phyloP scores from a whole-genome alignment of 2,113 vertebrate genomes.

The Neogobius melanostomus region DNA sequence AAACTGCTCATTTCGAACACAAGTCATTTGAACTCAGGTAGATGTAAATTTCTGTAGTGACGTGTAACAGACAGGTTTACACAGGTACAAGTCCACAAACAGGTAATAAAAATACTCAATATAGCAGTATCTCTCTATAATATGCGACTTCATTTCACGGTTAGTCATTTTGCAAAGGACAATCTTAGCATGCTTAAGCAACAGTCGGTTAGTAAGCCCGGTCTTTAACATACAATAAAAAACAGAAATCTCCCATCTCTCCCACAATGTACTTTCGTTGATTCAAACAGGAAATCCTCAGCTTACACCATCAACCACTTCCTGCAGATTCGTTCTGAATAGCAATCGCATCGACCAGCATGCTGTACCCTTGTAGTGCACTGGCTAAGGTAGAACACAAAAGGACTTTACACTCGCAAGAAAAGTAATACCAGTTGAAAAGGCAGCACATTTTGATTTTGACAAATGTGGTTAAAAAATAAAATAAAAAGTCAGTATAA shows the following conservation, averaged over 20 bases:
- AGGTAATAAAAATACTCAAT: background rate
- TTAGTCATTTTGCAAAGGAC: slow-evolving; percentile 2
- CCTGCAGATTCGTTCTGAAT: slow-evolving; percentile 15
- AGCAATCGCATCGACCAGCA: background rate
- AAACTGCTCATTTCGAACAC: too few relatives aligned
- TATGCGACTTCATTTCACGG: background rate
- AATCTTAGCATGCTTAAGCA: slow-evolving; percentile 6
- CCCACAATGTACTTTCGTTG: slow-evolving; percentile 22
- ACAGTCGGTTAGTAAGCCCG: slow-evolving; percentile 8
- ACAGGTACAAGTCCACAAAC: background rate
- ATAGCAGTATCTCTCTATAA: background rate
- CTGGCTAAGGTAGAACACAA: background rate
- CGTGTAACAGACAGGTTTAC: too few relatives aligned
- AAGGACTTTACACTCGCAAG: background rate
- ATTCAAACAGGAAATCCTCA: slow-evolving; percentile 28
- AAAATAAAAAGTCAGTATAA: slow-evolving; percentile 9
- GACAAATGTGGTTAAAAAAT: background rate
- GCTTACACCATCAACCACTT: slow-evolving; percentile 25
- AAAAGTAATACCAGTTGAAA: background rate
- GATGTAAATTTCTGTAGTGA: too few relatives aligned
- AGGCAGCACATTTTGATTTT: too few relatives aligned
- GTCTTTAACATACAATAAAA: background rate
- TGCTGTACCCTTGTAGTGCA: background rate
- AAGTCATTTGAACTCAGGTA: too few relatives aligned
- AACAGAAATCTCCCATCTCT: background rate